Percentiles rank a stretch among this genome's conserved stretches.
These are phyloP conservation scores for Diploptera punctata DNA, from an alignment of 2,888 invertebrate species.

Conservation along the genomic window DNA sequence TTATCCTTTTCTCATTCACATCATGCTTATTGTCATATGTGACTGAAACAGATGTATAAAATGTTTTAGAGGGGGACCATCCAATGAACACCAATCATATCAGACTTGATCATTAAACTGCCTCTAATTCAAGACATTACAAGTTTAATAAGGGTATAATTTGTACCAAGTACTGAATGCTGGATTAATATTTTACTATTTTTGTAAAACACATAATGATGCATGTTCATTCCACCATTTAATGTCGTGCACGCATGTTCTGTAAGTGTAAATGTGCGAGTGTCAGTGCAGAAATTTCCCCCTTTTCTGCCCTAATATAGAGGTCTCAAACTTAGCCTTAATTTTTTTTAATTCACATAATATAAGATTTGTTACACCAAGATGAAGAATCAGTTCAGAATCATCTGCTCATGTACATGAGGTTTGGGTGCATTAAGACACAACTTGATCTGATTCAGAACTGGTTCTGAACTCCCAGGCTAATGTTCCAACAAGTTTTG, in stretches of 20 bases:
- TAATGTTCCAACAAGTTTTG: too few species aligned
- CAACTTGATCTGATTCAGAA: too few species aligned
- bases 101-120: neutral
- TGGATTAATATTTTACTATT: constrained; percentile 33
- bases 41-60: too few species aligned
- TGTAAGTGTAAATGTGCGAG: neutral
- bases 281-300: neutral
- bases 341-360: too few species aligned
- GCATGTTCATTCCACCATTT: neutral
- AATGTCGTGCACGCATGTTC: neutral
- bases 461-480: too few species aligned
- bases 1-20: too few species aligned
- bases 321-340: neutral
- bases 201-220: constrained; percentile 24
- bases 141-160: neutral
- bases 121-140: neutral
- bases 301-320: neutral
- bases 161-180: constrained; percentile 13
- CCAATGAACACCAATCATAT: constrained; percentile 25
- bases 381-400: too few species aligned
- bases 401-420: too few species aligned
- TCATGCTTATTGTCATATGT: too few species aligned
- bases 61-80: constrained; percentile 29
- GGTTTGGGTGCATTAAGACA: too few species aligned
- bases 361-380: too few species aligned